Percentiles rank a stretch among this genome's conserved stretches.
phyloP scores from a whole-genome alignment of 2,888 invertebrate genomes.

The Pristionchus japonicus region DNA sequence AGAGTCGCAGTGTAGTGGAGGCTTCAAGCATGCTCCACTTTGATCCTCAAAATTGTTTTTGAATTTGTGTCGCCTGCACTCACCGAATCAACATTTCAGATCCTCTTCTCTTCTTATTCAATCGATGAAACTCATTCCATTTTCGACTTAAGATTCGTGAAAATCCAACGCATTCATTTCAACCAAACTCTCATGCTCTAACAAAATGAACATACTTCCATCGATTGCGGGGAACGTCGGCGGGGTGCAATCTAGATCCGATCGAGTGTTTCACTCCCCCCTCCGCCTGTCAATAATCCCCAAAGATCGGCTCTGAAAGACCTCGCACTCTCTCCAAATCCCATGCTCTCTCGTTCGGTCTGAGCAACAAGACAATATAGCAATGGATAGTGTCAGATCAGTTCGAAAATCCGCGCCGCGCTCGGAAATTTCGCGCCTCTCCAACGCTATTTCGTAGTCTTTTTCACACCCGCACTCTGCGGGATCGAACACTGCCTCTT shows the following conservation, averaged over 20 bases:
- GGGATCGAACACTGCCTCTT: neutral
- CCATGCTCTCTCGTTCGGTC: neutral
- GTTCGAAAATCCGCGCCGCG: neutral
- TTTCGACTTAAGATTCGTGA: no score
- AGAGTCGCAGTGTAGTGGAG: no score
- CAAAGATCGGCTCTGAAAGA: neutral
- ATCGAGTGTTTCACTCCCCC: neutral
- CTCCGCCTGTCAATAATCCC: neutral
- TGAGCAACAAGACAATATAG: neutral
- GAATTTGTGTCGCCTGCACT: no score
- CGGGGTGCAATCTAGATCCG: conserved; percentile 3
- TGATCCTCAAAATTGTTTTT: no score
- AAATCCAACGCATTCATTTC: no score
- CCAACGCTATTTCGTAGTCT: neutral
- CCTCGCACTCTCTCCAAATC: neutral
- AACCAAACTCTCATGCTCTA: no score
- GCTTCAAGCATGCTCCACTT: no score
- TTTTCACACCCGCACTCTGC: neutral
- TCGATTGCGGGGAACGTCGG: neutral
- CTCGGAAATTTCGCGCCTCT: neutral
- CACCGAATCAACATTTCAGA: no score
- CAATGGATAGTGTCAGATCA: neutral
- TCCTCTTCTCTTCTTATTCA: no score
- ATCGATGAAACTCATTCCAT: no score
- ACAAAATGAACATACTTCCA: neutral